Percentiles rank a stretch among this genome's conserved stretches.
Conservation (phyloP, 2,797 vertebrate species). For the Melanotaenia nigrans region DNA sequence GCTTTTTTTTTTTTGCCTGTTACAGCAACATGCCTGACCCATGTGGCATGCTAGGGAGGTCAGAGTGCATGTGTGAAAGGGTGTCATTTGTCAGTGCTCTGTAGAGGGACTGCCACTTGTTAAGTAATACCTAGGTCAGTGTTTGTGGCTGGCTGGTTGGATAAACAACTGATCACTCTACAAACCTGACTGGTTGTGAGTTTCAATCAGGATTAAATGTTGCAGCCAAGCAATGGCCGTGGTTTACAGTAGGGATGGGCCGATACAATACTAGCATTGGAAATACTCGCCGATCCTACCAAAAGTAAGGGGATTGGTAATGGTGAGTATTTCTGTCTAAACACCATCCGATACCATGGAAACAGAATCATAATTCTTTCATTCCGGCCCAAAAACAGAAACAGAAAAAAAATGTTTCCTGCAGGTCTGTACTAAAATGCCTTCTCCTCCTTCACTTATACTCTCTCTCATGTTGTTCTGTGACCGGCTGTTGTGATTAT, state of each 20-base stretch:
- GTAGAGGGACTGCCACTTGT: conserved; percentile 31
- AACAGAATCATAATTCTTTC: too few relatives aligned
- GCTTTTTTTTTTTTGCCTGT: conserved; percentile 64
- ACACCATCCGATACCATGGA: too few relatives aligned
- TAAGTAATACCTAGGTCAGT: conserved; percentile 1
- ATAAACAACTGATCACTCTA: conserved; percentile 3
- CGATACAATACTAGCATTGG: too few relatives aligned
- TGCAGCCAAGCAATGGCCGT: not conserved
- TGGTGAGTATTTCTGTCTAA: too few relatives aligned
- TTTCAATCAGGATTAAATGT: not conserved
- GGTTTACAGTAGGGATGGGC: not conserved
- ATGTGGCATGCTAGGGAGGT: conserved; percentile 30
- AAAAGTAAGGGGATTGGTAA: too few relatives aligned
- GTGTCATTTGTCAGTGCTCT: conserved; percentile 41
- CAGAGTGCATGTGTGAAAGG: conserved; percentile 46
- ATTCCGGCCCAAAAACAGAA: too few relatives aligned
- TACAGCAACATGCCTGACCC: conserved; percentile 57
- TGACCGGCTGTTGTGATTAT: too few relatives aligned
- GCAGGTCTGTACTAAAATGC: too few relatives aligned
- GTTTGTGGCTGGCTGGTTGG: not conserved
- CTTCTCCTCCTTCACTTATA: too few relatives aligned
- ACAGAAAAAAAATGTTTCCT: too few relatives aligned
- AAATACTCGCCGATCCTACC: too few relatives aligned
- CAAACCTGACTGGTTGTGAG: not conserved
- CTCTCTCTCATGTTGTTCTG: too few relatives aligned